Evolutionary conservation across 2,888 invertebrate species (phyloP).

Genomic region (Teleogryllus oceanicus): DNA sequence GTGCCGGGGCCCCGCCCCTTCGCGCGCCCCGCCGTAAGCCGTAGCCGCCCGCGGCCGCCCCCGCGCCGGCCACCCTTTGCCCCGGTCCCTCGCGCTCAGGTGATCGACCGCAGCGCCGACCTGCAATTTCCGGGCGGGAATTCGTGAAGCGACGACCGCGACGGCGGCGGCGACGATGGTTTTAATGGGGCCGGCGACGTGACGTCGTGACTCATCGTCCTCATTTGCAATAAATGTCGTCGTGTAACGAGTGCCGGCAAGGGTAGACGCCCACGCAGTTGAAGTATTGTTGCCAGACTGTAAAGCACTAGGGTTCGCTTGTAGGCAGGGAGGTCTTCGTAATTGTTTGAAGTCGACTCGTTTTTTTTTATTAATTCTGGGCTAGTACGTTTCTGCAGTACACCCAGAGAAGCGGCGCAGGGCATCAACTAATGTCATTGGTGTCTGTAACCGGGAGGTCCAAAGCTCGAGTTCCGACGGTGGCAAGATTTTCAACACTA

Average conservation of each 20-base stretch:
- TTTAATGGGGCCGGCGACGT: background rate
- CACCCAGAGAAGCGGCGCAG: too few relatives aligned
- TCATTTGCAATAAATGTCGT: conserved; percentile 9
- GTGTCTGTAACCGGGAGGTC: too few relatives aligned
- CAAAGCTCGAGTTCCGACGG: too few relatives aligned
- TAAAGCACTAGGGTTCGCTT: too few relatives aligned
- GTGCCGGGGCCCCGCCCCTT: background rate
- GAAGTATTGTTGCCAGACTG: background rate
- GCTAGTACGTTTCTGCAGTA: too few relatives aligned
- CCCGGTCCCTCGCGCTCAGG: background rate
- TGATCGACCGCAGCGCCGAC: background rate
- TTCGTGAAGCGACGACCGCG: background rate
- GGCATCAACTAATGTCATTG: too few relatives aligned
- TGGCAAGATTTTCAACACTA: too few relatives aligned
- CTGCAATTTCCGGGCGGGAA: conserved; percentile 6
- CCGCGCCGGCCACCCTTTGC: background rate
- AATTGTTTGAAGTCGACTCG: too few relatives aligned
- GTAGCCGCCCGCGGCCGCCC: background rate
- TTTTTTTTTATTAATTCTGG: too few relatives aligned
- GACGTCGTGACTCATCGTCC: background rate
- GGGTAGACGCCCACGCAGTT: background rate
- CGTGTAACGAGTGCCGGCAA: background rate
- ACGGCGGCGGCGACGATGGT: background rate
- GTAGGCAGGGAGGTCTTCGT: too few relatives aligned
- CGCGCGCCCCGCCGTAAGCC: background rate